Evolutionary conservation across 2,888 invertebrate species (phyloP), one percentile per base, ranked within the genome.

Genomic region (Galeruca laticollis): DNA sequence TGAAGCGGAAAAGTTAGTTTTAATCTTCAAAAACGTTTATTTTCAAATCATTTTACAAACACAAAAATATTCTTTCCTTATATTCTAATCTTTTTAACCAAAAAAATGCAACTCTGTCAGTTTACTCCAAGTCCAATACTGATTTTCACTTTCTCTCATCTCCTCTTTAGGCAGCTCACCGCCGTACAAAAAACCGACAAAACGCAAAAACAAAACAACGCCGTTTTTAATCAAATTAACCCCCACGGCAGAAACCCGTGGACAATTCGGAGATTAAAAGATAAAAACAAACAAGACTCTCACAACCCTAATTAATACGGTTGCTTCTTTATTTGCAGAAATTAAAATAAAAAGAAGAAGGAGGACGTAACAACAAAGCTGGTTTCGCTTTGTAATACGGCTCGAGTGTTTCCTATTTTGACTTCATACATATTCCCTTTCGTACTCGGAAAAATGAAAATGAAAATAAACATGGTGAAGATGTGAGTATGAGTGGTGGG

Each of bases 191-290:
- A 57, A 26, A 61, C 67, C 67, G 52, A 61, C 66, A 70, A 63
- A 56, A 56, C 35, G 35, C 10, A 35, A 66, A 60, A 59, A 59
- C 63, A 70, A 67, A 70, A 68, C 67, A 60, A 63, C 54, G 59
- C 54, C 60, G 60, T 68, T 69, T 68, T 61, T 73, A 73, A 73
- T 73, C 68, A 63, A 71, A 73, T 73, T 68, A 70, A 66, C 66
- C 73, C 68, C 62, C 73, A 67, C 63, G 66, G 61, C 71, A 70
- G 70, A 71, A 73, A 68, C 60, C 62, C 70, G 63, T 54, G 70
- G 70, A 73, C 73, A 70, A 72, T 72, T 73, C 60, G 18, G 56
- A 68, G 73, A 73, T 73, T 66, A 52, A 62, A 68, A 73, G 73
- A 73, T 73, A 69, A 70, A 66, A 66, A 68, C 70, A 69, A 70